phyloP scores from a whole-genome alignment of 2,113 vertebrate genomes.

The Rhagologus leucostigma region DNA sequence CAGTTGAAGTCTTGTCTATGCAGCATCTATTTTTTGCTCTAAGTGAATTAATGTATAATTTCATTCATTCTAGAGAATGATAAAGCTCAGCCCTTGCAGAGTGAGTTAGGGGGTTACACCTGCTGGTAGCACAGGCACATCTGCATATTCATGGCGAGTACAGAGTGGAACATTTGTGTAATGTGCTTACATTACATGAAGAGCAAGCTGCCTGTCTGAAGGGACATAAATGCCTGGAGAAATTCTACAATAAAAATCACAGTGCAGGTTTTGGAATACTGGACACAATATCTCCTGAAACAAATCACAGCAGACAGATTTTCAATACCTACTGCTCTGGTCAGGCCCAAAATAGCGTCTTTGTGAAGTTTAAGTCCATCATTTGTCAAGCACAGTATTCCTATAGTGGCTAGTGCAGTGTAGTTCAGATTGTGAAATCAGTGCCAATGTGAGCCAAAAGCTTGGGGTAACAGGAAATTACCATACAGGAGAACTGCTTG shows the following conservation, averaged over 20 bases:
- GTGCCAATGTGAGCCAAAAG: not conserved
- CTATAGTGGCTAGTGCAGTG: not conserved
- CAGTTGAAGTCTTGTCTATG: not conserved
- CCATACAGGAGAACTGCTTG: not conserved
- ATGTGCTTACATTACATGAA: not conserved
- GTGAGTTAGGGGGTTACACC: not conserved
- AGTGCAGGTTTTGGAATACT: not conserved
- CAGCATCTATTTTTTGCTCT: not conserved
- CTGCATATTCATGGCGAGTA: accelerated
- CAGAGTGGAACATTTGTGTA: not conserved
- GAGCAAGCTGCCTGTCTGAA: not conserved
- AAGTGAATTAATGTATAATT: not conserved
- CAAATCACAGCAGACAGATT: not conserved
- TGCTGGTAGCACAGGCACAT: not conserved
- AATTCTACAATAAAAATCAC: not conserved
- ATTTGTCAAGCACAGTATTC: not conserved
- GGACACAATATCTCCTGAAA: not conserved
- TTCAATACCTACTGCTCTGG: not conserved
- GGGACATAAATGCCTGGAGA: not conserved
- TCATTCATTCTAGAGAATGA: not conserved
- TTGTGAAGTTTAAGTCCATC: not conserved
- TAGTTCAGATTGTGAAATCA: not conserved
- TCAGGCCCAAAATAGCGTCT: not conserved
- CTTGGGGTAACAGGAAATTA: not conserved
- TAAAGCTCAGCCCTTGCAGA: not conserved